Conservation (phyloP, 2,113 vertebrate species). For the Myiagra hebetior region DNA sequence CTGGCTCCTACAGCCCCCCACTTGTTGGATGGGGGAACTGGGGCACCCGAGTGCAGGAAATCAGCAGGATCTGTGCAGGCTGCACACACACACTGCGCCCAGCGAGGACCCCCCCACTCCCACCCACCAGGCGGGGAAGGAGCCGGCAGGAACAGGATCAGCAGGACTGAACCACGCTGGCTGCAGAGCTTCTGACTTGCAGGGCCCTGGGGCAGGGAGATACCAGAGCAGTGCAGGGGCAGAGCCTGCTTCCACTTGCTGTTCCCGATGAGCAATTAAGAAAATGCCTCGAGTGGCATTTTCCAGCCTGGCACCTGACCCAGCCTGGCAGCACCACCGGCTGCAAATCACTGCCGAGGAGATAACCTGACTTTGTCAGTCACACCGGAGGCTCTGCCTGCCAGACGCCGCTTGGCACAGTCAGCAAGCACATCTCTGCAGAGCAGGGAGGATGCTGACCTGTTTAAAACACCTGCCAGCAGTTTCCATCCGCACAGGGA, state of each 20-base stretch:
- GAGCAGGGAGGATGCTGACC: not conserved
- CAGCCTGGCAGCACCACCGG: not conserved
- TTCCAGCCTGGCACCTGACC: not conserved
- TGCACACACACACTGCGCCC: not conserved
- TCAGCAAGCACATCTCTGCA: not conserved
- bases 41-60: not conserved
- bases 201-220: not conserved
- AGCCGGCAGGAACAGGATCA: not conserved
- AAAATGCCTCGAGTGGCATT: conserved; percentile 19
- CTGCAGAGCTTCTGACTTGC: not conserved
- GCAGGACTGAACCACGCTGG: not conserved
- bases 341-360: not conserved
- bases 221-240: not conserved
- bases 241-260: not conserved
- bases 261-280: not conserved
- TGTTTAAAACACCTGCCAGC: not conserved
- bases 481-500: not conserved
- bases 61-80: not conserved
- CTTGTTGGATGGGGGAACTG: not conserved
- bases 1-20: not conserved
- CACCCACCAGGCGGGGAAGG: not conserved
- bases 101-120: not conserved
- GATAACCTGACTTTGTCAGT: conserved; percentile 5
- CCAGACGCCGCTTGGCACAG: not conserved
- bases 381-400: not conserved